phyloP scores from a whole-genome alignment of 2,888 invertebrate species.

The Diarsia brunnea region DNA sequence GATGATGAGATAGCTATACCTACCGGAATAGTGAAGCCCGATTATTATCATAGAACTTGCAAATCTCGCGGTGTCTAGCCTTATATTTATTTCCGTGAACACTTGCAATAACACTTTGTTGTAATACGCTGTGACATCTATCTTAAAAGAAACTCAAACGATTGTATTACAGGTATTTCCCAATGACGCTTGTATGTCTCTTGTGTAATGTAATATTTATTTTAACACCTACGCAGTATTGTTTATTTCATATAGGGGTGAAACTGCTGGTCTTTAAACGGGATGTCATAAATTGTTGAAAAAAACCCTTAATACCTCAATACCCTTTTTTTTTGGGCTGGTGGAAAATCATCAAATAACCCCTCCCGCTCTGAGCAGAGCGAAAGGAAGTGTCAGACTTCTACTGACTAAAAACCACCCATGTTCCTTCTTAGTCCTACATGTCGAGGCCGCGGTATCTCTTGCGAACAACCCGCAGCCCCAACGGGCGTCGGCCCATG shows the following conservation, averaged over 20 bases:
- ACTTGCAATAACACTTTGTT: constrained; percentile 16
- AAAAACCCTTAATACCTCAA: too few relatives aligned
- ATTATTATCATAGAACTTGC: neutral
- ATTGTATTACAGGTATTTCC: constrained; percentile 29
- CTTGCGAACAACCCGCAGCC: too few relatives aligned
- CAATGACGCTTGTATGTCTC: constrained; percentile 13
- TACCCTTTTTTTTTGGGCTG: too few relatives aligned
- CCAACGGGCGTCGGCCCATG: too few relatives aligned
- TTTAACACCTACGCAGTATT: constrained; percentile 12
- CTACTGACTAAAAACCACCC: too few relatives aligned
- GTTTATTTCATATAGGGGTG: constrained; percentile 13
- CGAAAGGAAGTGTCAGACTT: too few relatives aligned
- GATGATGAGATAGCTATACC: neutral
- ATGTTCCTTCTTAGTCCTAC: too few relatives aligned
- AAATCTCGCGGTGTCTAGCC: neutral
- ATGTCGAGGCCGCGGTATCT: too few relatives aligned
- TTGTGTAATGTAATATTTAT: constrained; percentile 38
- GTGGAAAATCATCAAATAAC: too few relatives aligned
- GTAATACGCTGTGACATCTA: neutral
- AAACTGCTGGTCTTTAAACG: neutral
- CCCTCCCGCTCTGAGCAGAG: too few relatives aligned
- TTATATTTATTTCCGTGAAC: neutral
- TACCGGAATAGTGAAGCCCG: neutral
- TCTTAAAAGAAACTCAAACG: constrained; percentile 40
- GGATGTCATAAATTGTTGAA: neutral